phyloP scores from a whole-genome alignment of 1,140 invertebrate species.

The Neodiprion fabricii region DNA sequence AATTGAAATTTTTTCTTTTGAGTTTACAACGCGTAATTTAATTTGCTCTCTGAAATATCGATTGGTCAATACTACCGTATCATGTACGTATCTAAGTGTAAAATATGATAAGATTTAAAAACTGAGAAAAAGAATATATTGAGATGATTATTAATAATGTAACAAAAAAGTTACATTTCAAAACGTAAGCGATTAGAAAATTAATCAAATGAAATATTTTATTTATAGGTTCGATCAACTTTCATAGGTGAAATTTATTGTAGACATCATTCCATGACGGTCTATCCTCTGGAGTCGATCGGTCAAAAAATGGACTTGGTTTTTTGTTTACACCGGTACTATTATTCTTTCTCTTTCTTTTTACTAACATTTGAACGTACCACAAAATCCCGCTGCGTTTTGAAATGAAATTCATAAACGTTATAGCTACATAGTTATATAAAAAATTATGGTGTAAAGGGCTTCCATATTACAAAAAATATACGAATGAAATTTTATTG shows the following conservation, averaged over 20 bases:
- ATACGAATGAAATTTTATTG: slow-evolving; percentile 25
- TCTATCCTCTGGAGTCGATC: too few species aligned
- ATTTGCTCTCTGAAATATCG: background rate
- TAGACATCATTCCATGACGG: too few species aligned
- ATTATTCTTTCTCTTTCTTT: background rate
- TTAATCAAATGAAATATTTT: too few species aligned
- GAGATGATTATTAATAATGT: background rate
- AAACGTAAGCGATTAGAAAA: background rate
- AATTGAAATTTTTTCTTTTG: too few species aligned
- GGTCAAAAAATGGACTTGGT: background rate
- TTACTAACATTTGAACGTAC: background rate
- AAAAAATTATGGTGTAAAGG: slow-evolving; percentile 38
- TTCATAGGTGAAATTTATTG: too few species aligned
- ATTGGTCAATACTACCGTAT: background rate
- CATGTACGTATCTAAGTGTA: background rate
- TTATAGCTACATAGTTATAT: slow-evolving; percentile 29
- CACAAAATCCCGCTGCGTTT: slow-evolving; percentile 15
- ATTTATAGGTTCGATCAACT: too few species aligned
- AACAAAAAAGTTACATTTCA: background rate
- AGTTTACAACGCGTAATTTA: background rate
- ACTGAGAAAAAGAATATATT: background rate
- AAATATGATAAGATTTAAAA: background rate
- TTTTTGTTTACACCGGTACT: background rate
- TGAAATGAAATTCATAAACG: slow-evolving; percentile 32
- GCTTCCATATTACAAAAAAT: slow-evolving; percentile 34